Percentiles rank a stretch among this genome's conserved stretches.
Evolutionary conservation across 2,113 vertebrate genomes (phyloP).

Genomic region (Halcyon malimbica): DNA sequence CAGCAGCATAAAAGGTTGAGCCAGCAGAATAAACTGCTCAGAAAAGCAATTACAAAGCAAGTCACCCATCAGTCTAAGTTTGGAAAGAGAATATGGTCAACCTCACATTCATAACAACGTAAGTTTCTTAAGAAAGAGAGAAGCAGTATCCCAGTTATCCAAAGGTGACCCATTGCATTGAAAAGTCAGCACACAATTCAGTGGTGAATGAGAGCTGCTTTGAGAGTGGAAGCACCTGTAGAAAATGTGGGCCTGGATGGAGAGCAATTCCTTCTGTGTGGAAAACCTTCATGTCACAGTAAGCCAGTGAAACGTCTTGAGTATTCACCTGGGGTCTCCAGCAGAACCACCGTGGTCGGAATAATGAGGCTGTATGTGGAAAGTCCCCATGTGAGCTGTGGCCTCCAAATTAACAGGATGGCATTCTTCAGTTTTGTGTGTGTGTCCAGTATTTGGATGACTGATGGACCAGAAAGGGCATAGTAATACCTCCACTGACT

Average conservation of each 20-base stretch:
- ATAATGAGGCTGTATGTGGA: neutral
- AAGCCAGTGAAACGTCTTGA: neutral
- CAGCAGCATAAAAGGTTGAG: neutral
- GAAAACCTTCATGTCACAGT: neutral
- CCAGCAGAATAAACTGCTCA: neutral
- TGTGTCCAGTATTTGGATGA: neutral
- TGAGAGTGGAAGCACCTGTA: neutral
- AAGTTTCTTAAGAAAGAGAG: neutral
- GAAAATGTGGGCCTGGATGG: neutral
- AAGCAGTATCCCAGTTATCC: neutral
- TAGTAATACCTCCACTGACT: neutral
- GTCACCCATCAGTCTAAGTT: neutral
- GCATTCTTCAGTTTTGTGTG: neutral
- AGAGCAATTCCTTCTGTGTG: neutral
- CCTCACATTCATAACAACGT: neutral
- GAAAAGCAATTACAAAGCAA: neutral
- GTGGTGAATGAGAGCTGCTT: neutral
- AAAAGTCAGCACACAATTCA: neutral
- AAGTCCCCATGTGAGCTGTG: neutral
- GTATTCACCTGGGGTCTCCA: neutral
- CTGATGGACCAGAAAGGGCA: neutral
- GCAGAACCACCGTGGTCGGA: neutral
- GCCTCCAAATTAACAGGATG: neutral
- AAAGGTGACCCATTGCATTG: neutral
- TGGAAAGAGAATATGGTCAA: neutral